These are phyloP conservation scores for Schmidtea mediterranea DNA, from an alignment of 1,140 invertebrate genomes.

Conservation along the genomic window DNA sequence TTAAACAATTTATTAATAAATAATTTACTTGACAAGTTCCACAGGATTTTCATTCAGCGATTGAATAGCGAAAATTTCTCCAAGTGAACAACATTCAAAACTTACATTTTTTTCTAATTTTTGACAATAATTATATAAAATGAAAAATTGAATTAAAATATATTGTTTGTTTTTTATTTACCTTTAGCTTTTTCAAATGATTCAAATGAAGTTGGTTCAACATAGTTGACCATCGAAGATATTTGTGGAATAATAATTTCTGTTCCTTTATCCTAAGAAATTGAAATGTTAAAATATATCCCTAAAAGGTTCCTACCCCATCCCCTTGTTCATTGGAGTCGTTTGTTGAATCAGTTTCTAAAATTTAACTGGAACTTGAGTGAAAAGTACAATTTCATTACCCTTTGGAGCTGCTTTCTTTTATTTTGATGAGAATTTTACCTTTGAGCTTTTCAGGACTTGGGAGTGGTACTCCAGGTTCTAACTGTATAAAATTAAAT, in stretches of 20 bases:
- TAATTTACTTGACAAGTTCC: slow-evolving; percentile 77
- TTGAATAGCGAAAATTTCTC: slow-evolving; percentile 78
- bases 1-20: too few relatives aligned
- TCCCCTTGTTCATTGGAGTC: too few relatives aligned
- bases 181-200: neutral
- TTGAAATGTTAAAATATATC: neutral
- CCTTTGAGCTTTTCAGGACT: slow-evolving; percentile 57
- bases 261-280: neutral
- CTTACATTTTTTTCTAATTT: slow-evolving; percentile 49
- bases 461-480: slow-evolving; percentile 53
- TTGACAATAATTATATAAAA: neutral
- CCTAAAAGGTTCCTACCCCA: too few relatives aligned
- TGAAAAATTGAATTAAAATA: neutral
- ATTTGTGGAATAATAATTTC: neutral
- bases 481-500: slow-evolving; percentile 33
- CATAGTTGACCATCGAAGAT: slow-evolving; percentile 1
- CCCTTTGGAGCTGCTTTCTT: neutral
- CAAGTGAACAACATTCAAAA: slow-evolving; percentile 93
- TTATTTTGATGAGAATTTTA: slow-evolving; percentile 94
- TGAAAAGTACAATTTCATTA: too few relatives aligned
- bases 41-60: slow-evolving; percentile 68
- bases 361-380: too few relatives aligned
- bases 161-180: neutral
- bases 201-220: neutral
- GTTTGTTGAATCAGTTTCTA: too few relatives aligned